Conservation (phyloP, 1,140 invertebrate species). For the Daktulosphaira vitifoliae region DNA sequence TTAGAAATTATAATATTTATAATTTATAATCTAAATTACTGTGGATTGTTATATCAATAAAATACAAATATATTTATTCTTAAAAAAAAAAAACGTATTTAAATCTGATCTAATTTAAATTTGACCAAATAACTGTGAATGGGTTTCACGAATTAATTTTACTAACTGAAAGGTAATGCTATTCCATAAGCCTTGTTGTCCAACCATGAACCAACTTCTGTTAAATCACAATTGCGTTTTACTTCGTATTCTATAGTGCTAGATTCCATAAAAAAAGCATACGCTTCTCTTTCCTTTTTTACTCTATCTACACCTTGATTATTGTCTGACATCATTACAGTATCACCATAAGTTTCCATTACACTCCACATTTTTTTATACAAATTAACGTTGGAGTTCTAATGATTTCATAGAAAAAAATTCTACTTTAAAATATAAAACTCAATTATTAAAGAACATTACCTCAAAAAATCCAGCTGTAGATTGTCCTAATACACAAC, state of each 20-base stretch:
- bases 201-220: slow-evolving; percentile 78
- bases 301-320: slow-evolving; percentile 77
- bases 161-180: slow-evolving; percentile 79
- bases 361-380: slow-evolving; percentile 89
- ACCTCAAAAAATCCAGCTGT: slow-evolving; percentile 88
- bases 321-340: slow-evolving; percentile 76
- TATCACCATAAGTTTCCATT: slow-evolving; percentile 76
- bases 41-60: not conserved
- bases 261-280: slow-evolving; percentile 89
- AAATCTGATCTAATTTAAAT: no score
- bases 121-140: no score
- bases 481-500: slow-evolving; percentile 81
- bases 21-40: no score
- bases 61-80: not conserved
- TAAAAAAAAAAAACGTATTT: not conserved
- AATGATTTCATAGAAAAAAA: no score
- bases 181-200: slow-evolving; percentile 90
- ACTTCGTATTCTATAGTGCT: slow-evolving; percentile 86
- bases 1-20: no score
- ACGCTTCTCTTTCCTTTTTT: slow-evolving; percentile 67
- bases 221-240: slow-evolving; percentile 81
- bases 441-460: not conserved
- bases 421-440: not conserved
- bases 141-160: not conserved
- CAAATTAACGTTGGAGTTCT: slow-evolving; percentile 54